Base-by-base conservation (phyloP, 2,113 vertebrate genomes). In the Channa argus region DNA sequence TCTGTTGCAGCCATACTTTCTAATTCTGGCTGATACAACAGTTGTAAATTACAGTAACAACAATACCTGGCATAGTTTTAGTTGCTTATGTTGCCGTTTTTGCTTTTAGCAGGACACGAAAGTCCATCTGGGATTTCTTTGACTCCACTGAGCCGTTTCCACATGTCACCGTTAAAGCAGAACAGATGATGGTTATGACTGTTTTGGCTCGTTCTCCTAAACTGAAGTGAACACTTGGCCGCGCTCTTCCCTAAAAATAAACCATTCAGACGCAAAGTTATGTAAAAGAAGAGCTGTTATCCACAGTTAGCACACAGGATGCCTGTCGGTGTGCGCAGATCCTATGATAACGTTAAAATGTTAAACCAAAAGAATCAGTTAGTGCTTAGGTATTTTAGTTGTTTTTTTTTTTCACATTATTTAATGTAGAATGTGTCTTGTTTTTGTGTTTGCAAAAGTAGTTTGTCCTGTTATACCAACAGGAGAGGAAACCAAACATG, bases 61-160 rank as follows among this genome's bases (percentile, higher is more conserved):
- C 1, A 38, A 2, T 14, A 24, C 14, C 12, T 2, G 3, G 0
- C 3, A 1, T 44, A 43, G 13, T n/a, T 70, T 66, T 63, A 49
- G 50, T 52, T 59, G 11, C 54, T 24, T 15, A 9, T 38, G 24
- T 15, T 13, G 41, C 3, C 3, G 43, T 15, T 45, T 8, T 44
- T 38, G 4, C 70, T 15, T 50, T 44, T 36, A 56, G 33, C 39
- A 44, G 15, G 1, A 24, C 63, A 52, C 1, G 4, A 33, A 51
- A 24, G 24, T 5, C 38, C 49, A 39, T 66, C 62, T 56, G 68
- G 49, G 49, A 56, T 15, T 67, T 24, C 55, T 75, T 49, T 46
- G 38, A 39, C 36, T 7, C 14, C 5, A 34, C 15, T 44, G 63
- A 74, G 64, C 62, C 53, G n/a, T 39, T 63, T 62, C 53, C 36